Evolutionary conservation across 92 coral and sea anemone species (phyloP).

Genomic region (Siderastrea siderea): DNA sequence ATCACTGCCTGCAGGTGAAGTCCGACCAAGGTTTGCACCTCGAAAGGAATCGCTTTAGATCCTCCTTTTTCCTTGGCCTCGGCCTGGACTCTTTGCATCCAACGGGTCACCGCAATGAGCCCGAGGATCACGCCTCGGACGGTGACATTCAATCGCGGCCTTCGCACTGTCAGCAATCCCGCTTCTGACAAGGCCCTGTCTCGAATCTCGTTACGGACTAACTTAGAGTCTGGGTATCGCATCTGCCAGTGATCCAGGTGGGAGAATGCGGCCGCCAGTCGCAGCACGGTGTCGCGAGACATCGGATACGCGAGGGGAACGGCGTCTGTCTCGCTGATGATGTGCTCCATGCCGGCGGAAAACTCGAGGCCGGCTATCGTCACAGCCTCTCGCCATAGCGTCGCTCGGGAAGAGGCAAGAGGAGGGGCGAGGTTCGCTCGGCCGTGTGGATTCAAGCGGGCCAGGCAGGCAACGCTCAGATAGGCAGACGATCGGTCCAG

Average conservation of each 20-base stretch:
- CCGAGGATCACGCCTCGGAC: background rate
- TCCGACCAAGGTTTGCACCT: background rate
- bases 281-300: background rate
- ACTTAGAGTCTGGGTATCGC: background rate
- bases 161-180: background rate
- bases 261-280: background rate
- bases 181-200: background rate
- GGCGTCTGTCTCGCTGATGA: background rate
- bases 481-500: background rate
- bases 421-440: too few relatives aligned
- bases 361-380: background rate
- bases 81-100: background rate
- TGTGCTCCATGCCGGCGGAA: background rate
- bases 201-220: background rate
- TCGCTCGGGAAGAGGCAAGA: too few relatives aligned
- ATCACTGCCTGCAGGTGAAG: background rate
- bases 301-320: background rate
- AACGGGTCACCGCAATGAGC: background rate
- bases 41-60: background rate
- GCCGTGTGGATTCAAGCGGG: background rate
- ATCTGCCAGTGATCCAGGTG: background rate
- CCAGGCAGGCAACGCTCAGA: background rate
- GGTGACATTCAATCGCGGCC: background rate
- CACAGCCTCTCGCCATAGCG: background rate
- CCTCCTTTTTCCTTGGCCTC: background rate